A percentile compares a stretch with the other conserved stretches of the same genome.
Evolutionary conservation across 92 coral and sea anemone genomes (phyloP).

Genomic region (Parazoanthus darwini): DNA sequence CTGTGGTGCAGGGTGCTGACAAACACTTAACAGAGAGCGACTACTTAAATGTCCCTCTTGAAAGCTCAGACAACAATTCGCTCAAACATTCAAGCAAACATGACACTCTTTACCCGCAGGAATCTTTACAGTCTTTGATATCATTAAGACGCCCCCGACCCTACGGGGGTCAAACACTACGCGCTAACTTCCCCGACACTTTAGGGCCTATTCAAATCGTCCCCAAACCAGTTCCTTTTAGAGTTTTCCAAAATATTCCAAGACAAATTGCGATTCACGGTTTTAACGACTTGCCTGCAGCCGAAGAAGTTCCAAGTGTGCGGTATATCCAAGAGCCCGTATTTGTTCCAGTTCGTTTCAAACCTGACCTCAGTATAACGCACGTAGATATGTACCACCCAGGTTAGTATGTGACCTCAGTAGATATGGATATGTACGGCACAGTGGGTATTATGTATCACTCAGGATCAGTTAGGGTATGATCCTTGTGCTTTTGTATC

Average conservation of each 20-base stretch:
- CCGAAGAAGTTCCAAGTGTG: conserved; percentile 46
- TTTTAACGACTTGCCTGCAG: conserved; percentile 37
- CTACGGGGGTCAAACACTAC: conserved; percentile 1
- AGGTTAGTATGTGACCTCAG: not conserved
- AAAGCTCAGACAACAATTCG: not conserved
- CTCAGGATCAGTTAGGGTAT: not conserved
- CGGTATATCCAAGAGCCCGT: conserved; percentile 56
- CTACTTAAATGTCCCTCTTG: not conserved
- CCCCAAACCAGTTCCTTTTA: conserved; percentile 5
- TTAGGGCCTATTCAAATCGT: conserved; percentile 4
- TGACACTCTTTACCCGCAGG: not conserved
- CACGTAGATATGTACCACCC: conserved; percentile 2
- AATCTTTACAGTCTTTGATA: too few relatives aligned
- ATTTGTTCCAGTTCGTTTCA: conserved; percentile 50
- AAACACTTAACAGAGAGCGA: not conserved
- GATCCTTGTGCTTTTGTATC: not conserved
- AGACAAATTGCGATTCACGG: not conserved
- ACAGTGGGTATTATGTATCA: not conserved
- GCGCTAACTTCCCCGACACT: not conserved
- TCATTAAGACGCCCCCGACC: not conserved
- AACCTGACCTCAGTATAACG: not conserved
- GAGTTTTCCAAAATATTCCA: not conserved
- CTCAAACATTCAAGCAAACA: conserved; percentile 1
- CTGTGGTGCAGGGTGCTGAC: not conserved
- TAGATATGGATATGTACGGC: not conserved